Evolutionary conservation across 1,140 invertebrate species (phyloP), one percentile per base, ranked within the genome.

Genomic region (Tribolium castaneum): DNA sequence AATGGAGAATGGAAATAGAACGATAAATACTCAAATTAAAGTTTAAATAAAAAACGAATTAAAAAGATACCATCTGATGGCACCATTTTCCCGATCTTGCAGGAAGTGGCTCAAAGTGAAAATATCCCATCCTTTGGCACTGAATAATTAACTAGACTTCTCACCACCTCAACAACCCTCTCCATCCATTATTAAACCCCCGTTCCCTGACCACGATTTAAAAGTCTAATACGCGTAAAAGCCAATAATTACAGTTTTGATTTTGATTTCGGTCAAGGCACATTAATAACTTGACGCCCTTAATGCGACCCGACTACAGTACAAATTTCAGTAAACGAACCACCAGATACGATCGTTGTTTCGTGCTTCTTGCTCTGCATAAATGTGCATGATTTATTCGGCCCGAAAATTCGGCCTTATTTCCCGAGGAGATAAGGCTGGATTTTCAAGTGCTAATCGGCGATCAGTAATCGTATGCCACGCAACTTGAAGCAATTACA

Each of bases 281-380:
- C 59, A 66, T 66, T 66, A 66, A 66, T 66, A 66, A 66, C 59
- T 66, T 66, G 59, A 66, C 59, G 59, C 59, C 59, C 59, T 66
- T 66, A 66, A 66, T 66, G 59, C 59, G 59, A 66, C 59, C 6
- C 59, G 59, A 66, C 59, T 66, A 66, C 59, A 66, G 59, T 66
- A 66, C 59, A 66, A 66, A 66, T 66, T 66, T 66, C 59, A 66
- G 59, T 66, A 66, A 66, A 66, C 59, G 59, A 66, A 66, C 6
- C n/a, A 34, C 4, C n/a, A n/a, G 59, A 66, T 66, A 66, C 10
- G n/a, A 66, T 66, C 59, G 25, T 12, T 22, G n/a, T 66, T 66
- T 66, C 59, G 59, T 66, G 59, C 34, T 34, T 25, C 59, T 25
- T 66, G 54, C 54, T 35, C 59, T 35, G 25, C 59, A 66, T 66